Evolutionary conservation across 2,113 vertebrate species (phyloP), one percentile per base, ranked within the genome.

Genomic region (Trinectes maculatus): DNA sequence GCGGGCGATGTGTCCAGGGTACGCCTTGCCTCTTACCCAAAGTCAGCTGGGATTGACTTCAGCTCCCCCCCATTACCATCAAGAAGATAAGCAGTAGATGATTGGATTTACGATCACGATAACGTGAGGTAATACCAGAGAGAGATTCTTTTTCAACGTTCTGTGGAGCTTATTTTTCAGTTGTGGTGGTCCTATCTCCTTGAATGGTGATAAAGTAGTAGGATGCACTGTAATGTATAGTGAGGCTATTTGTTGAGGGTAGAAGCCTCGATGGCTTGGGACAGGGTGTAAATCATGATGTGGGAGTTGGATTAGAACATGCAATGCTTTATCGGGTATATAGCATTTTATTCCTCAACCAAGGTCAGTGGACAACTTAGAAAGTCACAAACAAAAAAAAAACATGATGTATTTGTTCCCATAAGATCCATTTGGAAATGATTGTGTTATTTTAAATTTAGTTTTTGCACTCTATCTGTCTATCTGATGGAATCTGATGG

Each of bases 171-270:
- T 42, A 13, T 26, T 66, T 11, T 10, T 8, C 29, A 3, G 37
- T 18, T n/a, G 37, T 7, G 37, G 9, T 11, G 18, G 47, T 33
- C 33, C 19, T 34, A 36, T 63, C 53, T 63, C 64, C 61, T 51
- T 56, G 48, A 77, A 77, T 76, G 59, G 44, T 54, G 68, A 60
- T 60, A 11, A 63, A 74, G 13, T 22, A 28, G 36, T 22, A 36
- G 19, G 18, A 37, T n/a, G 16, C 34, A 55, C 18, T 62, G 46
- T 39, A 52, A 52, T 52, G 59, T 34, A 52, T 21, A 54, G 25
- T 16, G 40, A 39, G 34, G 75, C 42, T 51, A 53, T 80, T 77
- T 82, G 56, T 77, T 52, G 49, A 56, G 26, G 31, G 16, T 46
- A 29, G 24, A 62, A 40, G 43, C 39, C 10, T 42, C 8, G 21